Evolutionary conservation across 1,140 invertebrate genomes (phyloP), one percentile per base, ranked within the genome.

Genomic region (Capitella teleta): DNA sequence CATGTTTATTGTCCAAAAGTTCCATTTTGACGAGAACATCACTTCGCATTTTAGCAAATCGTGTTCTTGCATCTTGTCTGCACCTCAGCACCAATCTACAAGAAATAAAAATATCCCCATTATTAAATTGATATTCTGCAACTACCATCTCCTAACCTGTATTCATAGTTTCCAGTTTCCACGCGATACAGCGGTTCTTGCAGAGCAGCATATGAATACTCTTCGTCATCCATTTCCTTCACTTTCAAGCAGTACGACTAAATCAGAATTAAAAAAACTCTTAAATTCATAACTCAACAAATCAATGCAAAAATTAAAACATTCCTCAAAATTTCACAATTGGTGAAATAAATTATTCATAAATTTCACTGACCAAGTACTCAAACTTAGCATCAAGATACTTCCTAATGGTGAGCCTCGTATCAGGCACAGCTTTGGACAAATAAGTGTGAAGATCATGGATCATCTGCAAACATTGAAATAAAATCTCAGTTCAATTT

Each of bases 101-200:
- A 51, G 61, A 61, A 47, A 45, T 41, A 32, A 37, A 47, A 49
- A 34, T n/a, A n/a, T n/a, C 30, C 8, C n/a, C 8, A 34, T n/a
- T 10, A n/a, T 34, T n/a, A 34, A 8, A 10, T 34, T n/a, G n/a
- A 34, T 10, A n/a, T 34, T 34, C 30, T 8, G 30, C n/a, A n/a
- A 34, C n/a, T 34, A 34, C n/a, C n/a, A 34, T 34, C 8, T 34
- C 30, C 30, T 34, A 34, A 85, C 80, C 93, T 82, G 67, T 98
- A 98, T 70, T 98, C 94, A 75, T 98, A 98, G 71, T 98, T 98
- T 46, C 94, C 94, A 5, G 95, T 98, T 74, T 98, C 94, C 0
- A 98, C 88, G 34, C 95, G 77, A 68, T 98, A 98, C 14, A 98
- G 72, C 0, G 94, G 92, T 68, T 98, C 94, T 64, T 96, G 89